A percentile compares a stretch with the other conserved stretches of the same genome.
Evolutionary conservation across 2,797 vertebrate species (phyloP).

Genomic region (Pangasius larnaudii): DNA sequence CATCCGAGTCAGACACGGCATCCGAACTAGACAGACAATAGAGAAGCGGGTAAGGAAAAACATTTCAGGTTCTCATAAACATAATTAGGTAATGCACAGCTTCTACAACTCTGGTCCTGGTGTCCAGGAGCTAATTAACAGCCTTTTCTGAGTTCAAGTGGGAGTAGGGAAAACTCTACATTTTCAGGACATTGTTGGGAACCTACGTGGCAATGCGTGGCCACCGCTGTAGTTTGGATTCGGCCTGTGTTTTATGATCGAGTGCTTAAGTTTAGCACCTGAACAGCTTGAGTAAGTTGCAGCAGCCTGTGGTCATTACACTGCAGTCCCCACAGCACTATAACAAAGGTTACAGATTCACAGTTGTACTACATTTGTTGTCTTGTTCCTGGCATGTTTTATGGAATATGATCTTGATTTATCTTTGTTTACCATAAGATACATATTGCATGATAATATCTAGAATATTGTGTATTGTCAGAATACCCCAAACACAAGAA

Average conservation of each 20-base stretch:
- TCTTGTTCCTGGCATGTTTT: neutral
- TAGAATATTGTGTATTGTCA: neutral
- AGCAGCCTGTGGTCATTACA: neutral
- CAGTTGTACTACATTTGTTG: neutral
- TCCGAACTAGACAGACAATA: constrained; percentile 67
- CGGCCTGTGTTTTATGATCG: no score
- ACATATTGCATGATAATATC: neutral
- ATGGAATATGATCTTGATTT: neutral
- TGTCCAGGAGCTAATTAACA: neutral
- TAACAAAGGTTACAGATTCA: neutral
- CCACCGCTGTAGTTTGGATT: neutral
- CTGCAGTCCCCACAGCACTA: neutral
- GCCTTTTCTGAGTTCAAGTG: neutral
- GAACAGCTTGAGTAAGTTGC: neutral
- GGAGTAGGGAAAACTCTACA: neutral
- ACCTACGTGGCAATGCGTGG: neutral
- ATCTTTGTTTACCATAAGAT: neutral
- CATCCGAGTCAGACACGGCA: constrained; percentile 88
- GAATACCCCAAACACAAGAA: constrained; percentile 69
- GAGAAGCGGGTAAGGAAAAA: constrained; percentile 72
- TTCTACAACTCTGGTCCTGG: neutral
- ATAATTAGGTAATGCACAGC: neutral
- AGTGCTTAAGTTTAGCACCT: neutral
- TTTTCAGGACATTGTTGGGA: neutral
- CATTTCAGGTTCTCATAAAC: neutral